Conservation (phyloP, 2,888 invertebrate genomes). For the Rhogogaster chlorosoma region DNA sequence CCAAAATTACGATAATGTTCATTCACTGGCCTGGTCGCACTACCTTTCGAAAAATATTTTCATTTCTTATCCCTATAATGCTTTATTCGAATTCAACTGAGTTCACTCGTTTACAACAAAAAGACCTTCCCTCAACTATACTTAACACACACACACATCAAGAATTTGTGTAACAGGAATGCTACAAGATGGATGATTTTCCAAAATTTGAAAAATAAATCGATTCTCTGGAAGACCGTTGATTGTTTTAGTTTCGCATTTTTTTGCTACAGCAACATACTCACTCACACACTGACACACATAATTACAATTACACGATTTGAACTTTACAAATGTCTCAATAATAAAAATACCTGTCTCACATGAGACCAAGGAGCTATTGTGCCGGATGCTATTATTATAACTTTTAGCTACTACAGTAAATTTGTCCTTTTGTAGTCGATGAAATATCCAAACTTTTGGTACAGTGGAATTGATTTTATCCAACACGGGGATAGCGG, state of each 20-base stretch:
- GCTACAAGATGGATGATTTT: neutral
- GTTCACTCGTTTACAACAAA: neutral
- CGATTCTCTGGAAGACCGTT: neutral
- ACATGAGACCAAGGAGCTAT: constrained; percentile 13
- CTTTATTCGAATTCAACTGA: constrained; percentile 12
- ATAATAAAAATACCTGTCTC: constrained; percentile 8
- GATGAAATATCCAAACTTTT: constrained; percentile 12
- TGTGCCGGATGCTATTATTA: neutral
- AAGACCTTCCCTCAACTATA: constrained; percentile 10
- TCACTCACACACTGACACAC: constrained; percentile 12
- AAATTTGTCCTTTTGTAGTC: neutral
- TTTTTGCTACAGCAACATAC: constrained; percentile 2
- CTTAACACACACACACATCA: constrained; percentile 23
- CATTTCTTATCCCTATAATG: no score
- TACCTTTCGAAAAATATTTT: no score
- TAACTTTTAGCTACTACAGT: constrained; percentile 15
- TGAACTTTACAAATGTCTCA: constrained; percentile 16
- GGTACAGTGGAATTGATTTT: neutral
- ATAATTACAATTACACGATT: constrained; percentile 13
- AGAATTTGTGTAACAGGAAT: constrained; percentile 2
- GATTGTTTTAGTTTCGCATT: neutral
- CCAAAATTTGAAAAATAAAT: constrained; percentile 8
- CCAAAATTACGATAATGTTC: no score
- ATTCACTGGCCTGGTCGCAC: no score
- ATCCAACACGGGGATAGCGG: neutral